These are phyloP conservation scores for Eulithis prunata DNA, from an alignment of 2,888 invertebrate genomes.

Conservation along the genomic window DNA sequence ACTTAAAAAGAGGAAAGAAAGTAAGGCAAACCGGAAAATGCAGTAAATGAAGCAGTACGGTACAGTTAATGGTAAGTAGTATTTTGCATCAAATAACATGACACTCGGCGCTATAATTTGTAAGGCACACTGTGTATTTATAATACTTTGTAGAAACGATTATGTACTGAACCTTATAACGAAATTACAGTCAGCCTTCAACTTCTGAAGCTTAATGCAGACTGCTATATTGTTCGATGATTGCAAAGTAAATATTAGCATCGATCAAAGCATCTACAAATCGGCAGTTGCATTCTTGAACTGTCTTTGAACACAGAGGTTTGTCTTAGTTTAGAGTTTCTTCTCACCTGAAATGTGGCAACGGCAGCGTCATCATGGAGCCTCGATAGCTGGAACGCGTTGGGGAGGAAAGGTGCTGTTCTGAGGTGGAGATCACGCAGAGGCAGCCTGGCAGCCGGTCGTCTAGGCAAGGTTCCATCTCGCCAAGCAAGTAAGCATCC, in stretches of 20 bases:
- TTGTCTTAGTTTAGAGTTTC: background rate
- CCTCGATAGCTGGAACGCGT: slow-evolving; percentile 78
- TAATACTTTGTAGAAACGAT: background rate
- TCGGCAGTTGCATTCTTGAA: too few species aligned
- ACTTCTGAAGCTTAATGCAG: too few species aligned
- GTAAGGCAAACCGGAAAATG: slow-evolving; percentile 30
- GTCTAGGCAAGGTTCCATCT: slow-evolving; percentile 77
- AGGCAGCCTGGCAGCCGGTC: slow-evolving; percentile 71
- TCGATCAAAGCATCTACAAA: too few species aligned
- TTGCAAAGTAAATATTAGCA: too few species aligned
- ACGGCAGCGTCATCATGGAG: slow-evolving; percentile 76
- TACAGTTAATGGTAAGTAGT: background rate
- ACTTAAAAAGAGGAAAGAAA: slow-evolving; percentile 53
- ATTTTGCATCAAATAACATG: slow-evolving; percentile 3
- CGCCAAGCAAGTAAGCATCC: slow-evolving; percentile 78
- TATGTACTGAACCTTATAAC: background rate
- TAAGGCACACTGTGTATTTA: background rate
- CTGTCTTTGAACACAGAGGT: too few species aligned
- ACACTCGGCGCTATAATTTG: background rate
- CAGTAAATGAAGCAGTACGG: slow-evolving; percentile 8
- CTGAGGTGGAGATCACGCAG: slow-evolving; percentile 73
- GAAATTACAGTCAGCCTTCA: background rate
- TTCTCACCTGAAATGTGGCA: slow-evolving; percentile 78
- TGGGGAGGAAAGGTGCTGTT: slow-evolving; percentile 66
- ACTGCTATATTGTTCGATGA: too few species aligned